Percentiles rank a stretch among this genome's conserved stretches.
phyloP scores from a whole-genome alignment of 1,140 invertebrate species.

The Solenopsis invicta region DNA sequence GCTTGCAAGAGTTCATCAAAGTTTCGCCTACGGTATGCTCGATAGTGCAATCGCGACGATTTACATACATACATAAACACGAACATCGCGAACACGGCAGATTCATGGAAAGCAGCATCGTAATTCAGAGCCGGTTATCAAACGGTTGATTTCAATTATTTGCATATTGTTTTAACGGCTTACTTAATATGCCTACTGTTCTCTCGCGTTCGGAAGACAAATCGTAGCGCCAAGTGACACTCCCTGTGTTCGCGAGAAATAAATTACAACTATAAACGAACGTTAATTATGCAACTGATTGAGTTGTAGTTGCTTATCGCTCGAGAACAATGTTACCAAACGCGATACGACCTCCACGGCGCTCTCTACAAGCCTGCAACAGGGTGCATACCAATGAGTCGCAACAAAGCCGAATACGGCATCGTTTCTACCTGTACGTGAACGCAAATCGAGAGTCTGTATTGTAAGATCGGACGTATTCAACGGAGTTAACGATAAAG shows the following conservation, averaged over 20 bases:
- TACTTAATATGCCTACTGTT: background rate
- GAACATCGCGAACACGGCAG: constrained; percentile 3
- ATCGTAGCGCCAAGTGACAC: background rate
- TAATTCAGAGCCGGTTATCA: constrained; percentile 27
- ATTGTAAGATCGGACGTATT: constrained; percentile 54
- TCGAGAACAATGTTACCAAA: background rate
- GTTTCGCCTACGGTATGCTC: constrained; percentile 30
- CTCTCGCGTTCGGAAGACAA: background rate
- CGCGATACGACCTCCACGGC: constrained; percentile 13
- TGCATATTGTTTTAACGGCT: background rate
- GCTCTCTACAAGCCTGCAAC: constrained; percentile 12
- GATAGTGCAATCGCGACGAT: constrained; percentile 30
- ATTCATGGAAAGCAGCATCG: constrained; percentile 37
- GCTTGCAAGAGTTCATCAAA: constrained; percentile 57
- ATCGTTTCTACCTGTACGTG: constrained; percentile 5
- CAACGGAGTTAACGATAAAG: constrained; percentile 48
- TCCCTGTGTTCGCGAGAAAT: background rate
- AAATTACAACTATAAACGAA: background rate
- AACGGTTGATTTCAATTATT: constrained; percentile 2
- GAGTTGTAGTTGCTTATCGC: constrained; percentile 12
- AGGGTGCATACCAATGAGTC: constrained; percentile 54
- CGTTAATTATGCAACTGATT: constrained; percentile 26
- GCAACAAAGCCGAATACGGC: constrained; percentile 27
- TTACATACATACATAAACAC: constrained; percentile 46
- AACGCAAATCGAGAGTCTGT: constrained; percentile 19